Conservation (phyloP, 2,113 vertebrate species). For the Acrocephalus arundinaceus region DNA sequence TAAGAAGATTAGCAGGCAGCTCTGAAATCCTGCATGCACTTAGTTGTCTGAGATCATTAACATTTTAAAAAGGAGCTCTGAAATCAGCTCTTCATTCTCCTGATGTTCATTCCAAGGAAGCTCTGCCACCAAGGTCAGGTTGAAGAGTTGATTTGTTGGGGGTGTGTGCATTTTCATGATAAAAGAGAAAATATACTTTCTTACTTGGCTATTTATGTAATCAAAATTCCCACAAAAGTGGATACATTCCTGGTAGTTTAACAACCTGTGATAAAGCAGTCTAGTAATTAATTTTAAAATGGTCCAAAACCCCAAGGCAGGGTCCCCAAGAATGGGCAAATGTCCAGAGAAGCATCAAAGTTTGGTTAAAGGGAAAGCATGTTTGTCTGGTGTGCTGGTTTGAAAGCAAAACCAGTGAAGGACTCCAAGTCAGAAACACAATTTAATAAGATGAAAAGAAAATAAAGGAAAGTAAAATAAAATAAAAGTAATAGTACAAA, state of each 20-base stretch:
- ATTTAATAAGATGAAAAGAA: too few species aligned
- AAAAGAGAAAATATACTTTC: neutral
- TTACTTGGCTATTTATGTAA: neutral
- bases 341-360: neutral
- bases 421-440: too few species aligned
- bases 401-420: too few species aligned
- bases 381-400: neutral
- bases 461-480: too few species aligned
- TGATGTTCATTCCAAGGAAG: neutral
- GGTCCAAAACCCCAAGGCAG: neutral
- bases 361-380: neutral
- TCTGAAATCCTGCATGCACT: neutral
- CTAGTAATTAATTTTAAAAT: neutral
- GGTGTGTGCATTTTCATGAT: neutral
- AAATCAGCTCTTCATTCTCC: neutral
- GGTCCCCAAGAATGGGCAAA: neutral
- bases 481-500: too few species aligned
- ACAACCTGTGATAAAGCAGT: neutral
- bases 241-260: neutral
- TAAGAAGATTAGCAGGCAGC: slow-evolving; percentile 6
- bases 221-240: neutral
- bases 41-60: neutral
- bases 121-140: neutral
- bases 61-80: neutral
- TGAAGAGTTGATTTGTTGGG: neutral